Percentiles rank a stretch among this genome's conserved stretches.
Conservation (phyloP, 2,797 vertebrate species). For the Urocyon cinereoargenteus region DNA sequence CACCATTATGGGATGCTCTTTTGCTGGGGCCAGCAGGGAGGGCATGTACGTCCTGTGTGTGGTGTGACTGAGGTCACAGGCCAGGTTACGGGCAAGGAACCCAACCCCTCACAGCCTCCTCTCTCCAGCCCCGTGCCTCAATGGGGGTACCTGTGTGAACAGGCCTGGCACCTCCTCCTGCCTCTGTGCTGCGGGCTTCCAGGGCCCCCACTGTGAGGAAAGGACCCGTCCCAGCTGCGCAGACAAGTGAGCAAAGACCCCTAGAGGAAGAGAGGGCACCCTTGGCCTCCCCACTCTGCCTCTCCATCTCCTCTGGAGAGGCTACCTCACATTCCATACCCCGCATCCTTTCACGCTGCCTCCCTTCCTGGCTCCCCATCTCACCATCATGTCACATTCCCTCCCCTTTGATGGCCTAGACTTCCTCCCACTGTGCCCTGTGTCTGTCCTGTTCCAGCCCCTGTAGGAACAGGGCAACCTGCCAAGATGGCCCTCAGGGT, state of each 20-base stretch:
- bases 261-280: constrained; percentile 82
- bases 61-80: background rate
- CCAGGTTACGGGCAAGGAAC: constrained; percentile 36
- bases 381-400: background rate
- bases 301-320: background rate
- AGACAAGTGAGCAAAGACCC: constrained; percentile 89
- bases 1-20: background rate
- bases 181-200: constrained; percentile 91
- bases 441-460: constrained; percentile 80
- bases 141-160: constrained; percentile 93
- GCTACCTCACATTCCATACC: background rate
- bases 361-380: background rate
- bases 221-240: constrained; percentile 89
- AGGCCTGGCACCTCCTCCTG: constrained; percentile 90
- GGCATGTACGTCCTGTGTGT: background rate
- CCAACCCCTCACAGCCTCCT: constrained; percentile 53
- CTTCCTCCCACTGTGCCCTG: background rate
- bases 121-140: constrained; percentile 91
- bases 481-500: constrained; percentile 80
- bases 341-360: background rate
- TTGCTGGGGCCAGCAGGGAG: background rate
- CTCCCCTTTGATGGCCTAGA: background rate
- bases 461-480: constrained; percentile 84
- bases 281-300: constrained; percentile 85
- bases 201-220: constrained; percentile 90